These are phyloP conservation scores for Euleptes europaea DNA, from an alignment of 2,113 vertebrate species.

Conservation along the genomic window DNA sequence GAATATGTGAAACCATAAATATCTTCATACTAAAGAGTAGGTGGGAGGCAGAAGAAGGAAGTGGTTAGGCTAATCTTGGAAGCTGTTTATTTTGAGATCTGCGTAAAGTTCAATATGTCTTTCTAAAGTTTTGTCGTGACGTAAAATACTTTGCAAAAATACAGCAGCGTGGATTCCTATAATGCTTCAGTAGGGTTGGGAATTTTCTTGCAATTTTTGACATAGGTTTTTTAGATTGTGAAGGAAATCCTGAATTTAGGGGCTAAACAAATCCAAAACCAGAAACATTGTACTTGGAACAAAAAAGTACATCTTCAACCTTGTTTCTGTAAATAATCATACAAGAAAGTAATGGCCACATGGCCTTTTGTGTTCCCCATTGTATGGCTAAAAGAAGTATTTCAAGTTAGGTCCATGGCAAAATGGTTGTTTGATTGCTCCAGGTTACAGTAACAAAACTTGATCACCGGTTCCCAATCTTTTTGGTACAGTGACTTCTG, in stretches of 20 bases:
- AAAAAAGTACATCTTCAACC: background rate
- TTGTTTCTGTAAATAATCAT: background rate
- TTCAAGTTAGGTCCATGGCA: background rate
- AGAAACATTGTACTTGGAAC: background rate
- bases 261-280: background rate
- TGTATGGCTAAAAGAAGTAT: background rate
- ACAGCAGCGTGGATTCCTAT: background rate
- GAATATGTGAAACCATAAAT: background rate
- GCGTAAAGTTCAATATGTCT: background rate
- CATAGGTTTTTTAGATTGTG: background rate
- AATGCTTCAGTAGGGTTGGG: background rate
- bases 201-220: background rate
- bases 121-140: background rate
- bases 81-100: accelerated
- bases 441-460: too few relatives aligned
- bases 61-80: background rate
- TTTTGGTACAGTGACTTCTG: too few relatives aligned
- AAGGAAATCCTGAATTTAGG: background rate
- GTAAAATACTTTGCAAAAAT: too few relatives aligned
- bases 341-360: background rate
- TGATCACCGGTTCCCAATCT: too few relatives aligned
- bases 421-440: background rate
- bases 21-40: background rate
- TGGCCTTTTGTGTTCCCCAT: background rate
- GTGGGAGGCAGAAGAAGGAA: accelerated